These are phyloP conservation scores for Carabus problematicus DNA, from an alignment of 2,888 invertebrate genomes.

Conservation along the genomic window DNA sequence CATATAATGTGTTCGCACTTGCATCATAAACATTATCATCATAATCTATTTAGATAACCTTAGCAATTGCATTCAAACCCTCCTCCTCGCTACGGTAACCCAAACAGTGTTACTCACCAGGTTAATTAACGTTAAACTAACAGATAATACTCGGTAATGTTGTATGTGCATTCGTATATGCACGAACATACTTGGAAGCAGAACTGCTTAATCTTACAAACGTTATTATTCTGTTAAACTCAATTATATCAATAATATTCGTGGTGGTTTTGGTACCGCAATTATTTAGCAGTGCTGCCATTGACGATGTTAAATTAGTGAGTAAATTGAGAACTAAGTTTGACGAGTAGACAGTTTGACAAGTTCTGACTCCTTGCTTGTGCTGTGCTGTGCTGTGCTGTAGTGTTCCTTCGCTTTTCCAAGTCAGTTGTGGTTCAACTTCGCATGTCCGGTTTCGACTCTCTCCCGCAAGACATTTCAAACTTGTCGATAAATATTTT, in stretches of 20 bases:
- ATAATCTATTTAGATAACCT: too few relatives aligned
- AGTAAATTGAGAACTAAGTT: constrained; percentile 38
- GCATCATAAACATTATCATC: too few relatives aligned
- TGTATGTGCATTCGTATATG: too few relatives aligned
- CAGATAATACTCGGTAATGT: too few relatives aligned
- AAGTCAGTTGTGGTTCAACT: constrained; percentile 27
- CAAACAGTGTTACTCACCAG: too few relatives aligned
- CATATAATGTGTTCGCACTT: too few relatives aligned
- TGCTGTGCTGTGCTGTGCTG: constrained; percentile 1
- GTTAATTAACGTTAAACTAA: too few relatives aligned
- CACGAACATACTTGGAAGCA: too few relatives aligned
- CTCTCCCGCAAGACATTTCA: not conserved
- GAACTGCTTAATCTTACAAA: too few relatives aligned
- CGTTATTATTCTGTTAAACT: too few relatives aligned
- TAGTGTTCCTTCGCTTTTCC: not conserved
- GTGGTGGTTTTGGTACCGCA: constrained; percentile 4
- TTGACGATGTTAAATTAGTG: constrained; percentile 40
- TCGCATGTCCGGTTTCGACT: constrained; percentile 23
- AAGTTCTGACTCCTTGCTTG: constrained; percentile 21
- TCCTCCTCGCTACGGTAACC: too few relatives aligned
- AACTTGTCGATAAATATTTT: constrained; percentile 34
- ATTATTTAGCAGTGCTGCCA: constrained; percentile 34
- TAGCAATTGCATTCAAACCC: too few relatives aligned
- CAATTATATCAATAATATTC: constrained; percentile 13
- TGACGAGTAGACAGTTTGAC: constrained; percentile 41